Evolutionary conservation across 2,797 vertebrate genomes (phyloP), one percentile per base, ranked within the genome.

Genomic region (Enteromius thamalakanensis): DNA sequence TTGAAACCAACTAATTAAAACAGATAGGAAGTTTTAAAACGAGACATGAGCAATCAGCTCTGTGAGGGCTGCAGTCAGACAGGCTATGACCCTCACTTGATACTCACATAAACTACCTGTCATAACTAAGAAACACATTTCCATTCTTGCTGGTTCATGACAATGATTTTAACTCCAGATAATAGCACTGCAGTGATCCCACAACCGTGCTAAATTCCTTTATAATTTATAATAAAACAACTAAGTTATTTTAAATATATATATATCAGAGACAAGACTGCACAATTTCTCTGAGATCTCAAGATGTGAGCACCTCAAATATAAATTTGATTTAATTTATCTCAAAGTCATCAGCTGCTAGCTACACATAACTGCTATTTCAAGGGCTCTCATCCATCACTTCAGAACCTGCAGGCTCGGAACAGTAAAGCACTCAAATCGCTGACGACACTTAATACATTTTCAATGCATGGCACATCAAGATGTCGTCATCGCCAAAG

Each of bases 1-100:
- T 84, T 82, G 40, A 87, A 86, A 34, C 68, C 3, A 65, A 67
- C 32, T 71, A 65, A 84, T 67, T 74, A 49, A 84, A 84, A 87
- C 74, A 58, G 23, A 42, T 23, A 0, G 21, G 67, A 71, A 67
- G 60, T 76, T 68, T 81, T 32, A 45, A 45, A 81, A 55, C 60
- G 14, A 77, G 69, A 51, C 19, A 51, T 32, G 45, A 76, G 72
- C 40, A 83, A 74, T 69, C 68, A 37, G 42, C 29, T 81, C 34
- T 34, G 45, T 79, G 62, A 29, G 21, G 62, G 42, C 62, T 51
- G 19, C 17, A 68, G 68, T 21, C 68, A 17, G 37, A 58, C 68
- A 62, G 21, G 2, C 42, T 21, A 34, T 51, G 51, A 37, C 9
- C 49, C 62, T 23, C 49, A 14, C 49, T 42, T 69, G 51, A 62